These are phyloP conservation scores for Sitophilus oryzae DNA, from an alignment of 1,140 invertebrate species.

Conservation along the genomic window DNA sequence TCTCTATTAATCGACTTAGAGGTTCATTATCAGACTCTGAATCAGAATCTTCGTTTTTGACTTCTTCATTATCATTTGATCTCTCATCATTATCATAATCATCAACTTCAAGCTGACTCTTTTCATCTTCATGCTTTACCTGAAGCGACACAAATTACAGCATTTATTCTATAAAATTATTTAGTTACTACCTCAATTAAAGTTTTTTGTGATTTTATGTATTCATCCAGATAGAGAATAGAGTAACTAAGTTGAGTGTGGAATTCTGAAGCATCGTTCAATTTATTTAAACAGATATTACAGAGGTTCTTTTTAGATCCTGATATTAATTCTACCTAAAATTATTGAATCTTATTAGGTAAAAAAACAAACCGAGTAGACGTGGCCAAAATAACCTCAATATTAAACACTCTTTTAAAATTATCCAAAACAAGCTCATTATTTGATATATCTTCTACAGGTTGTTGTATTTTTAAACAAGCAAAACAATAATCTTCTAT, in stretches of 20 bases:
- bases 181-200: background rate
- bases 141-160: background rate
- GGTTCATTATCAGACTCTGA: conserved; percentile 20
- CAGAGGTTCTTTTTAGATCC: conserved; percentile 9
- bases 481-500: conserved; percentile 9
- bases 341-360: conserved; percentile 2
- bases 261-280: conserved; percentile 9
- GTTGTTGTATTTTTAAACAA: conserved; percentile 3
- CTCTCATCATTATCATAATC: background rate
- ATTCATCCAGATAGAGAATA: background rate
- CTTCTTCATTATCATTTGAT: too few species aligned
- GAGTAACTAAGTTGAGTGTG: background rate
- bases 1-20: background rate
- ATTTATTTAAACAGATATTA: conserved; percentile 1
- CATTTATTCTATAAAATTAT: background rate
- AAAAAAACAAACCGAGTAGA: conserved; percentile 20
- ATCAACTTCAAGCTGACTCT: background rate
- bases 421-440: background rate
- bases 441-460: background rate
- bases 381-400: conserved; percentile 20
- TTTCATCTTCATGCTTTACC: background rate
- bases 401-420: conserved; percentile 14
- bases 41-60: background rate
- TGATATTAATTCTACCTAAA: conserved; percentile 11
- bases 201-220: background rate